These are phyloP conservation scores for Onthophagus taurus DNA, from an alignment of 1,140 invertebrate genomes.

Conservation along the genomic window DNA sequence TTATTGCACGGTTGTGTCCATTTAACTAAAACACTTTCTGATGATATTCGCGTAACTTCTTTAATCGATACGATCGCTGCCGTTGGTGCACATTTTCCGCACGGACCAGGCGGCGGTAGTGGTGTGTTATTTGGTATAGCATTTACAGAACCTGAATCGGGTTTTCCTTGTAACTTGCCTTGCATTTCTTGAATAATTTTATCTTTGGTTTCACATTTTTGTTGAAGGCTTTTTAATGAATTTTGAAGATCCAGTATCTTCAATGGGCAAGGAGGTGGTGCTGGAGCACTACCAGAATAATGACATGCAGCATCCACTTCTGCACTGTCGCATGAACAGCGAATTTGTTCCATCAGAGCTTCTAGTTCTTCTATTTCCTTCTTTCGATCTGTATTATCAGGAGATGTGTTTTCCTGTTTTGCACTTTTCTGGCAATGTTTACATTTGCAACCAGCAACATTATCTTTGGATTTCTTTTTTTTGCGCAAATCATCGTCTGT, in stretches of 20 bases:
- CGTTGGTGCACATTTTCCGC: background rate
- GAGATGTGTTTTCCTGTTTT: conserved; percentile 21
- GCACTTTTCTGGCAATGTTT: conserved; percentile 5
- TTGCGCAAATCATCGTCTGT: background rate
- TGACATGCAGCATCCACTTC: conserved; percentile 14
- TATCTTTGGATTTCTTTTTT: conserved; percentile 16
- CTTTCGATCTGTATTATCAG: conserved; percentile 18
- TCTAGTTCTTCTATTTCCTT: conserved; percentile 19
- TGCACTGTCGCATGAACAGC: conserved; percentile 22
- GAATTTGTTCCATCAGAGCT: conserved; percentile 20
- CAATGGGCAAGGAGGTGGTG: background rate
- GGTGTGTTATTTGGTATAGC: too few relatives aligned
- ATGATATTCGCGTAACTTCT: conserved; percentile 17
- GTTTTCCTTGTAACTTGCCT: conserved; percentile 17
- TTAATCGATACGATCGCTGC: conserved; percentile 1
- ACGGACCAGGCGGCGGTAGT: background rate
- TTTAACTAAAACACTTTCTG: conserved; percentile 26
- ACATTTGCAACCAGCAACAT: background rate
- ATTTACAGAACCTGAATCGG: background rate
- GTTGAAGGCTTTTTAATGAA: conserved; percentile 24
- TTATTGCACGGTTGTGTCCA: conserved; percentile 18
- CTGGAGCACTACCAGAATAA: conserved; percentile 11
- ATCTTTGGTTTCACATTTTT: conserved; percentile 29
- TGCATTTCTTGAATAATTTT: conserved; percentile 27
- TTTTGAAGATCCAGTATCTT: conserved; percentile 20